These are phyloP conservation scores for Canis aureus DNA, from an alignment of 2,113 vertebrate genomes.

Conservation along the genomic window DNA sequence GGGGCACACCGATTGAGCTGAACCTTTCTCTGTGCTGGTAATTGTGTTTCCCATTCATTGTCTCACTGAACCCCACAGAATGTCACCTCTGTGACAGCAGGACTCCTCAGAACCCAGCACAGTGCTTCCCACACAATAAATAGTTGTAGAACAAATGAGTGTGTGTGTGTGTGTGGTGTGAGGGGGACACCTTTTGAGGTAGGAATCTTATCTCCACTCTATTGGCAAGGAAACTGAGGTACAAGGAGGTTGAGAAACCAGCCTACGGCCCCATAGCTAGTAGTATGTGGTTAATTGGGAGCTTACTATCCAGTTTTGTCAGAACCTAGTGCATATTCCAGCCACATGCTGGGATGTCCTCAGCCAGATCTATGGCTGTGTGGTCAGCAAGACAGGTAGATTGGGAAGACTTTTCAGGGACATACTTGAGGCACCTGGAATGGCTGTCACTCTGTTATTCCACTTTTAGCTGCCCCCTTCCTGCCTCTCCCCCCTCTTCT, in stretches of 20 bases:
- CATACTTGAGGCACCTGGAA: neutral
- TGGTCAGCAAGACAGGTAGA: neutral
- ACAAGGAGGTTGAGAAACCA: neutral
- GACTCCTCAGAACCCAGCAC: neutral
- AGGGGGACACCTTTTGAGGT: neutral
- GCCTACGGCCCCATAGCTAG: neutral
- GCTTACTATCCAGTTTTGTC: neutral
- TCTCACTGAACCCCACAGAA: neutral
- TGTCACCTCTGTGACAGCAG: neutral
- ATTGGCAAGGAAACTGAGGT: neutral
- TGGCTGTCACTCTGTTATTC: neutral
- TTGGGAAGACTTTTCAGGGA: neutral
- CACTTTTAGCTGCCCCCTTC: neutral
- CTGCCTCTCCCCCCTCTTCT: neutral
- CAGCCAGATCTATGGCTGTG: neutral
- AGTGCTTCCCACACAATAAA: neutral
- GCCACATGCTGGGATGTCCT: neutral
- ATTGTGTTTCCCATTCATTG: neutral
- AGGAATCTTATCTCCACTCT: neutral
- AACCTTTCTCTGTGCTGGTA: neutral
- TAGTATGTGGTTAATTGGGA: neutral
- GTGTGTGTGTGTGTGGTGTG: neutral
- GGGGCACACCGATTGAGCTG: neutral
- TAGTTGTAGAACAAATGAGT: neutral
- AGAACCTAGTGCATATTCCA: neutral